Evolutionary conservation across 2,113 vertebrate genomes (phyloP).

Genomic region (Syrmaticus mikado): DNA sequence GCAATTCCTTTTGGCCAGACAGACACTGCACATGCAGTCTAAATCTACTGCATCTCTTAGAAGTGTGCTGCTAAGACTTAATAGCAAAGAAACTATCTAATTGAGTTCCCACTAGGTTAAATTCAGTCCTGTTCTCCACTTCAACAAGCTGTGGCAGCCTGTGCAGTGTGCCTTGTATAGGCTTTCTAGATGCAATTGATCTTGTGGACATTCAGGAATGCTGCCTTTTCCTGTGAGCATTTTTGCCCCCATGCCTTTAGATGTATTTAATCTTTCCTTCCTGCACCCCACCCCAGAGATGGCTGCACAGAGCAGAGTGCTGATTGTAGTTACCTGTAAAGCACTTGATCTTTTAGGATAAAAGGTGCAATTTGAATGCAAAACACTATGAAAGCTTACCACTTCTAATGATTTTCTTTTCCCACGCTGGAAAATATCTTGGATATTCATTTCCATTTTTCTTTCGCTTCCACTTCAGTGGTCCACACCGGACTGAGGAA

Average conservation of each 20-base stretch:
- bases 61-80: slow-evolving; percentile 35
- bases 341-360: slow-evolving; percentile 53
- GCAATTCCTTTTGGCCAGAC: slow-evolving; percentile 63
- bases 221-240: neutral
- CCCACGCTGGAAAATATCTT: slow-evolving; percentile 33
- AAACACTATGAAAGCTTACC: slow-evolving; percentile 22
- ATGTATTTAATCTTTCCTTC: neutral
- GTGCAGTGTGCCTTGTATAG: neutral
- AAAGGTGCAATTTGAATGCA: slow-evolving; percentile 57
- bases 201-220: neutral
- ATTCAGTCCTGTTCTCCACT: neutral
- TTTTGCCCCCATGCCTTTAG: neutral
- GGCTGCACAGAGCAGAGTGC: neutral
- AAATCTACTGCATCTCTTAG: slow-evolving; percentile 39
- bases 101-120: neutral
- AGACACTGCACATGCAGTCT: slow-evolving; percentile 18
- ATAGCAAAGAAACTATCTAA: neutral
- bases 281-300: slow-evolving; percentile 21
- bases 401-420: slow-evolving; percentile 36
- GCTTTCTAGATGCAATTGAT: neutral
- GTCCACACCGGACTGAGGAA: neutral
- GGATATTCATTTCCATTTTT: slow-evolving; percentile 51
- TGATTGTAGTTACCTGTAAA: slow-evolving; percentile 3
- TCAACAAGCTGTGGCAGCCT: neutral
- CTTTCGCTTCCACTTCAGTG: slow-evolving; percentile 40